Evolutionary conservation across 2,888 invertebrate genomes (phyloP), one percentile per base, ranked within the genome.

Genomic region (Orchesella flavescens): DNA sequence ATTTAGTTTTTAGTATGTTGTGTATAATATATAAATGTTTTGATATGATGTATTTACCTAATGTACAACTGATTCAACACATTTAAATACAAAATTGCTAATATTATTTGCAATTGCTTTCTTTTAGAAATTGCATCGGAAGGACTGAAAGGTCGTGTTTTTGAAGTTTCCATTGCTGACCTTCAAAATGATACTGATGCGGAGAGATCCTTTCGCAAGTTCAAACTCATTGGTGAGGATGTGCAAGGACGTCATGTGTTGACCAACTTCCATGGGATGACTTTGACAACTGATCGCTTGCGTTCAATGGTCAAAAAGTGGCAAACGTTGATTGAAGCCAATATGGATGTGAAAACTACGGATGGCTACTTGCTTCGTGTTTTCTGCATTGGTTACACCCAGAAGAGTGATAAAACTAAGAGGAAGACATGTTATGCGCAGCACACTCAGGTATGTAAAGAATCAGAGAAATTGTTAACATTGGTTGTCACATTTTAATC

Each of bases 231-330:
- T 88, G 97, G 97, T 85, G 99, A 99, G 91, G 99, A 99, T 91
- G 98, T 99, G 0, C 98, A 99, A 91, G 96, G 95, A 17, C 94
- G 95, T 89, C 96, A 97, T 92, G 97, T 99, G 59, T 93, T 99
- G 87, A 98, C 98, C 89, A 99, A 99, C 91, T 99, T 99, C 93
- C 98, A 99, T 89, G 99, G 99, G 13, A 99, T 99, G 99, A 97
- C 97, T 90, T 93, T 99, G 90, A 99, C 99, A 88, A 98, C 98
- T 83, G 99, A 99, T 91, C 99, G 99, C 91, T 93, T 99, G 89
- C 94, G 98, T 92, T 98, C 98, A 87, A 99, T 99, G 97, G 98
- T 99, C 10, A 99, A 99, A 92, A 99, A 99, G 92, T 99, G 99
- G 99, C 94, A 93, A 93, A 98, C 99, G 0, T 92, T 99, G 74